Conservation (phyloP, 2,113 vertebrate genomes). For the Anhinga rufa region DNA sequence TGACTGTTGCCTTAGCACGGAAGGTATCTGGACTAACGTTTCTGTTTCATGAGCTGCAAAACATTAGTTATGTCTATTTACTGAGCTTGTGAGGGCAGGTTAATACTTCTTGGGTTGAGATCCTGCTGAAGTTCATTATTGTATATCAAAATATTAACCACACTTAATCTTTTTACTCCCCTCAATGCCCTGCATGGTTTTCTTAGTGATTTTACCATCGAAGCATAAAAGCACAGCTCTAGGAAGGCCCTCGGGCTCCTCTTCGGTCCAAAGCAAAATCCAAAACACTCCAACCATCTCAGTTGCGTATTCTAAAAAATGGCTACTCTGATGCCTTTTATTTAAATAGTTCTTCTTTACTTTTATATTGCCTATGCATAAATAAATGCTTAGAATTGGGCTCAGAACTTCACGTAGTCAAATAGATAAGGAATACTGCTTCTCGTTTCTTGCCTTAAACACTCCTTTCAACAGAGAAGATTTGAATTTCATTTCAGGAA, state of each 20-base stretch:
- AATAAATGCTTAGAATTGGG: neutral
- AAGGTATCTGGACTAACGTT: neutral
- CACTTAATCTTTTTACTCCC: neutral
- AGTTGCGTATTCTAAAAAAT: neutral
- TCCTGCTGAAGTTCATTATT: neutral
- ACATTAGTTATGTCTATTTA: neutral
- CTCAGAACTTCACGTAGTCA: neutral
- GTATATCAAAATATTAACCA: neutral
- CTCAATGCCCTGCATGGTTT: neutral
- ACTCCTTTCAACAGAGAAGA: neutral
- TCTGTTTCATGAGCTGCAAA: neutral
- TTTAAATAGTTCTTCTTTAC: neutral
- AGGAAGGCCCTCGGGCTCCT: neutral
- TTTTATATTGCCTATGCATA: neutral
- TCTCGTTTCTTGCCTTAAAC: neutral
- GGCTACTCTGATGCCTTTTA: neutral
- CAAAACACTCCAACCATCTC: neutral
- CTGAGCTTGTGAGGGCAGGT: neutral
- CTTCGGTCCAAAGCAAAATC: neutral
- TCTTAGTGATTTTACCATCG: neutral
- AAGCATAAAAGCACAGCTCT: neutral
- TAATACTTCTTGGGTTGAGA: neutral
- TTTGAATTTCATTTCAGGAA: neutral
- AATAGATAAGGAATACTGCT: neutral
- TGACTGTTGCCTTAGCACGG: neutral